Evolutionary conservation across 1,140 invertebrate genomes (phyloP), one percentile per base, ranked within the genome.

Genomic region (Liolophura sinensis): DNA sequence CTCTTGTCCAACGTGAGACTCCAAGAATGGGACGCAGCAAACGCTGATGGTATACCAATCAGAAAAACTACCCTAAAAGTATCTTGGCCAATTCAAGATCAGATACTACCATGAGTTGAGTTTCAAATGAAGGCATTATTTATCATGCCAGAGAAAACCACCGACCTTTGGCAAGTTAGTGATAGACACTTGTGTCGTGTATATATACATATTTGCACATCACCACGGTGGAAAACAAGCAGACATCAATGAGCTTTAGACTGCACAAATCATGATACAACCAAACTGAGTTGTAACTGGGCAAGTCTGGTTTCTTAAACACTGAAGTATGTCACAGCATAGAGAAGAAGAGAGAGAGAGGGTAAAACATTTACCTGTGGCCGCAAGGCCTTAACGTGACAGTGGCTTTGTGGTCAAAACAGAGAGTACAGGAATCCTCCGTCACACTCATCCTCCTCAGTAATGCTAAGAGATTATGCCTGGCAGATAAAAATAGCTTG

Each of bases 391-490:
- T 76, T 11, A 96, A 87, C 69, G 88, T 86, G 18, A 93, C 89
- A 61, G 89, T 88, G 9, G 92, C 92, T 74, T 87, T 88, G 64
- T 89, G 88, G 83, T 96, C 94, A 85, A 90, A 95, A 85, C 94
- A 96, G 27, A 96, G 83, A 9, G 91, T 93, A 84, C 94, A 97
- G 0, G 92, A 92, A 82, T 95, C 92, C 79, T 95, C 93, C 68
- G 88, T 87, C 25, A 94, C 90, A 77, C 89, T 92, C 24, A 92
- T 85, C 80, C 90, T 89, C 67, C 91, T 84, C 60, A 95, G 83
- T 67, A 90, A 86, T 72, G 91, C 89, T 66, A 95, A 82, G 79
- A 88, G 91, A 74, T 94, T 88, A 76, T 93, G 91, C 69, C 93
- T 90, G 76, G 27, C 73, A 77, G 52, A 70, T 67, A 68, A 54